Percentiles rank a stretch among this genome's conserved stretches.
These are phyloP conservation scores for Catharus bicknelli DNA, from an alignment of 2,113 vertebrate genomes.

Conservation along the genomic window DNA sequence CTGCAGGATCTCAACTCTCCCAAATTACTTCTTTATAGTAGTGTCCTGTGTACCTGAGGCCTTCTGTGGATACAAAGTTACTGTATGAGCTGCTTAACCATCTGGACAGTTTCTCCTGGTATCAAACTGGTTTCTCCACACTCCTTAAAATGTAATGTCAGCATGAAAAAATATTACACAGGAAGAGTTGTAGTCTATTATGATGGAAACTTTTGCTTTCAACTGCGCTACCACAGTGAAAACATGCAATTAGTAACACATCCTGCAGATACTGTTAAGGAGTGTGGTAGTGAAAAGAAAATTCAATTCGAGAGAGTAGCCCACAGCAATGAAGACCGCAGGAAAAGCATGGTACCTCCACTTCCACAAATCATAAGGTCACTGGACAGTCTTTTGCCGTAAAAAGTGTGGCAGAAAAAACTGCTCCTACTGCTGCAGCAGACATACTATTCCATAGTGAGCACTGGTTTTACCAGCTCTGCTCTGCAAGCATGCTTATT, in stretches of 20 bases:
- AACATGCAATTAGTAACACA: constrained; percentile 33
- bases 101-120: not conserved
- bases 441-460: not conserved
- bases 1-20: not conserved
- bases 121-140: not conserved
- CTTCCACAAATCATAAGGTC: not conserved
- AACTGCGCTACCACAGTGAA: not conserved
- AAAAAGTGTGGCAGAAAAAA: not conserved
- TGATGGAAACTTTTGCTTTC: not conserved
- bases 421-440: not conserved
- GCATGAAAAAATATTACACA: not conserved
- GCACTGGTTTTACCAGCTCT: not conserved
- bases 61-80: not conserved
- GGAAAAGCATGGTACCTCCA: not conserved
- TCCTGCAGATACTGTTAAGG: constrained; percentile 4
- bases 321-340: not conserved
- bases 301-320: not conserved
- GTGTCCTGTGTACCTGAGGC: not conserved
- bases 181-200: not conserved
- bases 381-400: not conserved
- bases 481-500: not conserved
- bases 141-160: not conserved
- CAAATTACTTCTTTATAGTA: not conserved
- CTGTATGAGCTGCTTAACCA: not conserved
- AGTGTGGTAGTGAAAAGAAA: not conserved